phyloP scores from a whole-genome alignment of 2,113 vertebrate species.

The Heterochromis multidens region DNA sequence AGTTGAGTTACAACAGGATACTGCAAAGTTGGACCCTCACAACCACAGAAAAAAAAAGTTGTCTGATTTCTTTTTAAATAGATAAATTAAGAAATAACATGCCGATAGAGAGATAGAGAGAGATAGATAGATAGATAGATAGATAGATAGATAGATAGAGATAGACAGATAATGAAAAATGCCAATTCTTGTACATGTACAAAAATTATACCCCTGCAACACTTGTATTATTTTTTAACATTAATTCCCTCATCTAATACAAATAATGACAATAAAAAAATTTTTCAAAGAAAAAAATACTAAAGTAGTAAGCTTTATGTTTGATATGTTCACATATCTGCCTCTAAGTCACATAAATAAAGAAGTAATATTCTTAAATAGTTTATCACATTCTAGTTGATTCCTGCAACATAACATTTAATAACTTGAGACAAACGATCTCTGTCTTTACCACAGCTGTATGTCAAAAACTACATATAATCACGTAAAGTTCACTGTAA shows the following conservation, averaged over 20 bases:
- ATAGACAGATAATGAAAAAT: not conserved
- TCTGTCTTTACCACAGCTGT: not conserved
- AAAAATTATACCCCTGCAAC: not conserved
- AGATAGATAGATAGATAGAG: not conserved
- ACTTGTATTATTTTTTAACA: not conserved
- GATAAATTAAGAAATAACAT: not conserved
- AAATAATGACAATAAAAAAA: not conserved
- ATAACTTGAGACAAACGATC: not conserved
- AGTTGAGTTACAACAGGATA: constrained; percentile 13
- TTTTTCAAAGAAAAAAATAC: not conserved
- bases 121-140: not conserved
- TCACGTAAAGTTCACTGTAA: not conserved
- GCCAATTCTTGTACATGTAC: constrained; percentile 18
- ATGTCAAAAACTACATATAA: not conserved
- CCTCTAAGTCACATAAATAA: not conserved
- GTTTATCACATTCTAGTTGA: constrained; percentile 9
- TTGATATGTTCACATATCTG: not conserved
- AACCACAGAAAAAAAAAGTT: not conserved
- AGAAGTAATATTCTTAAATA: not conserved
- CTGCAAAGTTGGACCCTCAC: constrained; percentile 33
- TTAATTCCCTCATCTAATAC: not conserved
- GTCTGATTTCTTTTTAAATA: not conserved
- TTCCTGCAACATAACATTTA: not conserved
- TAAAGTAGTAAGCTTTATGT: not conserved
- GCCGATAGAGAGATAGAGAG: not conserved